phyloP scores from a whole-genome alignment of 1,140 invertebrate genomes.

The Andricus grossulariae region DNA sequence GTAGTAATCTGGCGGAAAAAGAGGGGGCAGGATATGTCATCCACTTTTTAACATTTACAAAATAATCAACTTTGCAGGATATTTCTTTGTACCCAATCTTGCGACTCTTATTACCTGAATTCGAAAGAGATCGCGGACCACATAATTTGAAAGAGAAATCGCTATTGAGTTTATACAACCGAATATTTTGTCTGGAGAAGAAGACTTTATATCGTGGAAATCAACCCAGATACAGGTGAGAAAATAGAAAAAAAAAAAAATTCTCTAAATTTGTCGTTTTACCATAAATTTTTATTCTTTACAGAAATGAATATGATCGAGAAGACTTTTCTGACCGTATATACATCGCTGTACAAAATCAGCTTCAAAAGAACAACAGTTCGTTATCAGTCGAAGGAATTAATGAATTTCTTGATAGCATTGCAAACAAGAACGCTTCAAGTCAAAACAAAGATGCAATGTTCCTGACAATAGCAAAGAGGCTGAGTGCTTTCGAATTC shows the following conservation, averaged over 20 bases:
- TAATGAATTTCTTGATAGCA: slow-evolving; percentile 82
- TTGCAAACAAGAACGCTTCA: slow-evolving; percentile 78
- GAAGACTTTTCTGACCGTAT: slow-evolving; percentile 87
- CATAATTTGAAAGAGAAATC: slow-evolving; percentile 82
- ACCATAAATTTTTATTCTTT: neutral
- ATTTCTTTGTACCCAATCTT: slow-evolving; percentile 83
- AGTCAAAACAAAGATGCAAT: slow-evolving; percentile 71
- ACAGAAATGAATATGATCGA: slow-evolving; percentile 52
- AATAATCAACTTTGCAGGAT: slow-evolving; percentile 58
- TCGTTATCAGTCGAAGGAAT: slow-evolving; percentile 80
- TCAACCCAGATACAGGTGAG: slow-evolving; percentile 78
- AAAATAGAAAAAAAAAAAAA: neutral
- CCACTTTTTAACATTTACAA: slow-evolving; percentile 38
- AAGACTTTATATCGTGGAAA: slow-evolving; percentile 81
- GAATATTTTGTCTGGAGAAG: slow-evolving; percentile 81
- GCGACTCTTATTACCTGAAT: slow-evolving; percentile 82
- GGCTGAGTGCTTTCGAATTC: slow-evolving; percentile 80
- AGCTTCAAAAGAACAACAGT: slow-evolving; percentile 75
- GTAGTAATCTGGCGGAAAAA: no score
- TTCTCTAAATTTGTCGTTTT: neutral
- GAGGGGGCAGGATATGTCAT: slow-evolving; percentile 16
- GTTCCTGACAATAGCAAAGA: slow-evolving; percentile 63
- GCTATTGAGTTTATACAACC: slow-evolving; percentile 81
- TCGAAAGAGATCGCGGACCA: slow-evolving; percentile 80
- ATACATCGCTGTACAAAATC: slow-evolving; percentile 81